phyloP scores from a whole-genome alignment of 2,797 vertebrate genomes.

The Aplochiton taeniatus region DNA sequence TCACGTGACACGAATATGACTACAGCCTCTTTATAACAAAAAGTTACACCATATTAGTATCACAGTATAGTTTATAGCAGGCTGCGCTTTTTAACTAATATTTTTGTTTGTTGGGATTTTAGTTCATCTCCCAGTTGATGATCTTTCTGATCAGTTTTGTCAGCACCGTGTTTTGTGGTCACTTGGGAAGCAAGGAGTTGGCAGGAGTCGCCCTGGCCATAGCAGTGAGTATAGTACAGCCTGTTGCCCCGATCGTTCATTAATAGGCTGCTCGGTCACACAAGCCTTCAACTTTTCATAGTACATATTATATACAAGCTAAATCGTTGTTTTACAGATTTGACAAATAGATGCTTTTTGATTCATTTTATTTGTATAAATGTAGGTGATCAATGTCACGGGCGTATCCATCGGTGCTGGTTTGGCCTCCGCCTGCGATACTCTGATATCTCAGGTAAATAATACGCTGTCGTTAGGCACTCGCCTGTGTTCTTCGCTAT shows the following conservation, averaged over 20 bases:
- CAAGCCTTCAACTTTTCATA: neutral
- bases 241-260: too few relatives aligned
- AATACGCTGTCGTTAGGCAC: neutral
- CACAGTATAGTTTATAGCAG: too few relatives aligned
- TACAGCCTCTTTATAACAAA: too few relatives aligned
- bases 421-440: constrained; percentile 86
- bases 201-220: constrained; percentile 81
- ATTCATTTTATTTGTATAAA: neutral
- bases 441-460: constrained; percentile 87
- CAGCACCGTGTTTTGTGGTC: constrained; percentile 89
- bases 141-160: constrained; percentile 79
- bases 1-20: too few relatives aligned
- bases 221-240: constrained; percentile 74
- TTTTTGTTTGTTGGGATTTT: neutral
- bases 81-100: too few relatives aligned
- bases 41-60: too few relatives aligned
- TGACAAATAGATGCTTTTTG: neutral
- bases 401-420: constrained; percentile 84
- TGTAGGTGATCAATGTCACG: constrained; percentile 86
- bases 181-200: constrained; percentile 83
- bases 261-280: neutral
- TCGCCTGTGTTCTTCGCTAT: neutral
- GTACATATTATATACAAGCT: neutral
- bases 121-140: constrained; percentile 85
- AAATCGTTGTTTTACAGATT: neutral